Percentiles rank a stretch among this genome's conserved stretches.
These are phyloP conservation scores for Lepidocolaptes lacrymiger DNA, from an alignment of 2,797 vertebrate species.

Conservation along the genomic window DNA sequence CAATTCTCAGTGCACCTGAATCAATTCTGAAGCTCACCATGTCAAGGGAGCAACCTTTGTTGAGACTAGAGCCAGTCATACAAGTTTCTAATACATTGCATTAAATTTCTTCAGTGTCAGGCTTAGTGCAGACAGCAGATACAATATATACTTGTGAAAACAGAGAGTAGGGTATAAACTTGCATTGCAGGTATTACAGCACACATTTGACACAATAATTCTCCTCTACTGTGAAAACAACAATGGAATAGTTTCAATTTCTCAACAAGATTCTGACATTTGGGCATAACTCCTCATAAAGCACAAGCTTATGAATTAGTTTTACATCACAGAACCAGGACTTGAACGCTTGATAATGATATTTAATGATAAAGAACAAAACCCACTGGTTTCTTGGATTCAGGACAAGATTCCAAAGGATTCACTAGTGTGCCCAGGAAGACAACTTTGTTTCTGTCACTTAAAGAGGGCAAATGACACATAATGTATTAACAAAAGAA, in stretches of 20 bases:
- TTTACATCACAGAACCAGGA: not conserved
- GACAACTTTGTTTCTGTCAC: not conserved
- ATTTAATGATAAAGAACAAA: not conserved
- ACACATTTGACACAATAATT: not conserved
- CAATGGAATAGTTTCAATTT: not conserved
- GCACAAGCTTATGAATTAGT: not conserved
- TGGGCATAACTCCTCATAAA: not conserved
- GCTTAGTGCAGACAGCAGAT: not conserved
- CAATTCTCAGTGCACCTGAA: conserved; percentile 54
- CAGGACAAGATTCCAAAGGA: not conserved
- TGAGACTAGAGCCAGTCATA: not conserved
- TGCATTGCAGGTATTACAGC: conserved; percentile 10
- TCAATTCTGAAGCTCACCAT: conserved; percentile 56
- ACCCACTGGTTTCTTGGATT: not conserved
- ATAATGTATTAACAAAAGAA: not conserved
- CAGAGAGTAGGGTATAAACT: not conserved
- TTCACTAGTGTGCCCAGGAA: not conserved
- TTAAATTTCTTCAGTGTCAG: conserved; percentile 51
- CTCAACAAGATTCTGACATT: conserved; percentile 9
- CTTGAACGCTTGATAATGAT: not conserved
- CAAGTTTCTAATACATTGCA: not conserved
- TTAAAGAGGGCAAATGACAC: not conserved
- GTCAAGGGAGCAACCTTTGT: conserved; percentile 47
- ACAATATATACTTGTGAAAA: conserved; percentile 14
- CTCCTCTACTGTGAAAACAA: not conserved